Evolutionary conservation across 2,888 invertebrate species (phyloP).

Genomic region (Ceriagrion tenellum): DNA sequence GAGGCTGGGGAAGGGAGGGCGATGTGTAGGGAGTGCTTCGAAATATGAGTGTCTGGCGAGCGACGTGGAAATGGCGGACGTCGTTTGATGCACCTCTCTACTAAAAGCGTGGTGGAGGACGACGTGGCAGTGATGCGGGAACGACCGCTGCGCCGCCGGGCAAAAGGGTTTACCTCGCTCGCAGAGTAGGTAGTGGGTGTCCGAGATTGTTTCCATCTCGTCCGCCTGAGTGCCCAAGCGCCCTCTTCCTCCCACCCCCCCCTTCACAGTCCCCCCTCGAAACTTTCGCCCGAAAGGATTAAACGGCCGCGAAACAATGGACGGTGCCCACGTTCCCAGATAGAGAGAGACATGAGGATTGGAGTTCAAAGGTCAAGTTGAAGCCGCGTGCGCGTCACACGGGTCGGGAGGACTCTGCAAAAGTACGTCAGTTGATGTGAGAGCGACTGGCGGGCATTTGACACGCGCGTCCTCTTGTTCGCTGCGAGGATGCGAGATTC

Average conservation of each 20-base stretch:
- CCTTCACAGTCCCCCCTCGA: no score
- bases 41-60: background rate
- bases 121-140: background rate
- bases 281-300: background rate
- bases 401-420: background rate
- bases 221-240: background rate
- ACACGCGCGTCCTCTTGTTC: background rate
- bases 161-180: background rate
- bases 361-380: background rate
- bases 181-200: background rate
- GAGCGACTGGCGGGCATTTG: background rate
- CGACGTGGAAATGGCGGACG: background rate
- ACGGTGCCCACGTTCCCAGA: background rate
- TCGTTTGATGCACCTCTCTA: background rate
- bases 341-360: background rate
- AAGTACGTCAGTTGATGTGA: background rate
- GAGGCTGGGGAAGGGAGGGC: background rate
- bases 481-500: background rate
- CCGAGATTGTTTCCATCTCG: background rate
- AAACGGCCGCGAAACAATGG: conserved; percentile 3
- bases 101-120: background rate
- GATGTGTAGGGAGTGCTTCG: background rate
- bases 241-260: background rate
- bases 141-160: background rate
- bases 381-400: background rate